A percentile compares a stretch with the other conserved stretches of the same genome.
phyloP scores from a whole-genome alignment of 2,113 vertebrate species.

The Pollachius pollachius region DNA sequence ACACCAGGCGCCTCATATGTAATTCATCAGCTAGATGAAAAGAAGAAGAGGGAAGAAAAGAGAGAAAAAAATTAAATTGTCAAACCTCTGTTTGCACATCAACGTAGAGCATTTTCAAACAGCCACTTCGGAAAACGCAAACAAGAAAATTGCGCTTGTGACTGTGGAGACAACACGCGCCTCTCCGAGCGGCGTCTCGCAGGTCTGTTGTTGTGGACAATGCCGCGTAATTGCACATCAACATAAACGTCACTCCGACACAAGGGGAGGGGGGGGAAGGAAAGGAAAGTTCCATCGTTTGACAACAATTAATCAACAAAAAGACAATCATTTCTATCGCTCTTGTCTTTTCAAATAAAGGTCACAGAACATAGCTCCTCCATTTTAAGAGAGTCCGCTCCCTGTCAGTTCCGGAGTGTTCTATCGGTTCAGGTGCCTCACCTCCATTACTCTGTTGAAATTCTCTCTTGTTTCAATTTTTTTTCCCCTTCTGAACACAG shows the following conservation, averaged over 20 bases:
- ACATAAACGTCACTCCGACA: slow-evolving; percentile 27
- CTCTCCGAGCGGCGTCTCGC: slow-evolving; percentile 15
- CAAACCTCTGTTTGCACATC: slow-evolving; percentile 23
- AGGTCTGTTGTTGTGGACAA: slow-evolving; percentile 47
- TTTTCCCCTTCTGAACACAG: too few relatives aligned
- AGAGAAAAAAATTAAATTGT: not conserved
- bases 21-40: too few relatives aligned
- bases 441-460: not conserved
- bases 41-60: too few relatives aligned
- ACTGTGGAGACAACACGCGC: slow-evolving; percentile 26
- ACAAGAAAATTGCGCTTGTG: slow-evolving; percentile 20
- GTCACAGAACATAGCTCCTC: not conserved
- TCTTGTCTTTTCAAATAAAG: slow-evolving; percentile 3
- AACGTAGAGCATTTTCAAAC: slow-evolving; percentile 25
- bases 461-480: too few relatives aligned
- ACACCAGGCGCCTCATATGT: too few relatives aligned
- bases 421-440: not conserved
- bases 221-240: slow-evolving; percentile 34
- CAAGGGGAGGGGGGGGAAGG: slow-evolving; percentile 13
- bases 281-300: slow-evolving; percentile 13
- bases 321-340: slow-evolving; percentile 7
- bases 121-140: slow-evolving; percentile 28
- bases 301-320: slow-evolving; percentile 31
- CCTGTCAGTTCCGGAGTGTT: not conserved
- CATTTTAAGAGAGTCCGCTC: not conserved